These are phyloP conservation scores for Heliconius cydno DNA, from an alignment of 2,888 invertebrate genomes.

Conservation along the genomic window DNA sequence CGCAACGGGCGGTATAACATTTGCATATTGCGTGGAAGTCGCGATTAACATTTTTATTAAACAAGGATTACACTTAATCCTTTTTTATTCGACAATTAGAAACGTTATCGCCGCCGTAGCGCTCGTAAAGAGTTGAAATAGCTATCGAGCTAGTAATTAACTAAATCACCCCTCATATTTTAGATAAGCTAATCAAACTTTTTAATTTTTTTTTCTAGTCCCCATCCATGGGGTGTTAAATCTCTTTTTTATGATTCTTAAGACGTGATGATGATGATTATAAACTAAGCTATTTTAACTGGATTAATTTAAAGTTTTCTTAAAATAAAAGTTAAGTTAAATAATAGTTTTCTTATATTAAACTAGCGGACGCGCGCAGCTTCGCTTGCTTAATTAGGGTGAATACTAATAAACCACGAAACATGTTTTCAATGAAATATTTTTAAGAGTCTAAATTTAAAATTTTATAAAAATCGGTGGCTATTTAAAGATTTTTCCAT, in stretches of 20 bases:
- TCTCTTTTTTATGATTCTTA: conserved; percentile 49
- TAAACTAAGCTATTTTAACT: neutral
- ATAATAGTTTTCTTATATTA: too few relatives aligned
- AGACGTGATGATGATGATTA: conserved; percentile 7
- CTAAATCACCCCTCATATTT: conserved; percentile 66
- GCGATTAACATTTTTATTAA: conserved; percentile 84
- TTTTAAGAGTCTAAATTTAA: too few relatives aligned
- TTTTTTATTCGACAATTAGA: conserved; percentile 84
- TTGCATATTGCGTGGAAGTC: conserved; percentile 77
- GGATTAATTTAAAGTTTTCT: neutral
- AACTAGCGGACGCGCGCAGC: too few relatives aligned
- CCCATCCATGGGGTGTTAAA: conserved; percentile 62
- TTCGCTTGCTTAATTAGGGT: too few relatives aligned
- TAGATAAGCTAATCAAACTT: conserved; percentile 70
- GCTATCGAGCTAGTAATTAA: conserved; percentile 77
- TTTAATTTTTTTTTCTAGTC: conserved; percentile 52
- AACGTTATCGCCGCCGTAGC: conserved; percentile 73
- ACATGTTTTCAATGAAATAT: too few relatives aligned
- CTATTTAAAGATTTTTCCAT: too few relatives aligned
- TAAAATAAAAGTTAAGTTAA: too few relatives aligned
- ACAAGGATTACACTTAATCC: conserved; percentile 80
- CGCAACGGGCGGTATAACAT: conserved; percentile 67
- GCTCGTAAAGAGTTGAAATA: conserved; percentile 82
- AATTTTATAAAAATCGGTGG: too few relatives aligned
- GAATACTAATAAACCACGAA: too few relatives aligned